Evolutionary conservation across 1,140 invertebrate genomes (phyloP).

Genomic region (Bradysia coprophila): DNA sequence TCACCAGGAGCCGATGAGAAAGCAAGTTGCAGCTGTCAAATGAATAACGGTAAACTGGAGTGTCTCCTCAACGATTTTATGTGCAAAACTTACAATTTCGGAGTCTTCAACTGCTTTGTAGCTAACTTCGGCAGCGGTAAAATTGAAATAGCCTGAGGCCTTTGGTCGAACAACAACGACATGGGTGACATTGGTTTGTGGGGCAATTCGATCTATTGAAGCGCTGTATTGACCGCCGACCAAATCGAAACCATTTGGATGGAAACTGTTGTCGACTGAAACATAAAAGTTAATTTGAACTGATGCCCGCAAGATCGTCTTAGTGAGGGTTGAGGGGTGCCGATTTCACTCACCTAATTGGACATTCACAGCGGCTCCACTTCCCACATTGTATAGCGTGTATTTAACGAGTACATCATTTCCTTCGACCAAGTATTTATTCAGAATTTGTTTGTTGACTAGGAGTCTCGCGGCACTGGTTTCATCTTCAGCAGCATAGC

Average conservation of each 20-base stretch:
- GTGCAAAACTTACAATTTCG: conserved; percentile 34
- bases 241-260: conserved; percentile 70
- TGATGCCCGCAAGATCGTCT: background rate
- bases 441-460: conserved; percentile 81
- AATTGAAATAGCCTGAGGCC: conserved; percentile 90
- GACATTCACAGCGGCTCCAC: conserved; percentile 73
- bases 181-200: conserved; percentile 85
- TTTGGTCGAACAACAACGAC: conserved; percentile 80
- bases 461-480: conserved; percentile 50
- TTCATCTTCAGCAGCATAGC: conserved; percentile 40
- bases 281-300: background rate
- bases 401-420: conserved; percentile 93
- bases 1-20: conserved; percentile 92
- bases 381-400: conserved; percentile 68
- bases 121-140: conserved; percentile 82
- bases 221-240: conserved; percentile 70
- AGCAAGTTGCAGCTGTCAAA: conserved; percentile 53
- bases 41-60: conserved; percentile 2
- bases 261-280: conserved; percentile 68
- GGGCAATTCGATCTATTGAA: conserved; percentile 73
- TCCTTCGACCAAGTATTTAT: conserved; percentile 95
- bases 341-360: conserved; percentile 29
- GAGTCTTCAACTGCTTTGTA: conserved; percentile 71
- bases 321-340: background rate
- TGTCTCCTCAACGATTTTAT: no score